Evolutionary conservation across 2,888 invertebrate species (phyloP).

Genomic region (Cephus pygmeus): DNA sequence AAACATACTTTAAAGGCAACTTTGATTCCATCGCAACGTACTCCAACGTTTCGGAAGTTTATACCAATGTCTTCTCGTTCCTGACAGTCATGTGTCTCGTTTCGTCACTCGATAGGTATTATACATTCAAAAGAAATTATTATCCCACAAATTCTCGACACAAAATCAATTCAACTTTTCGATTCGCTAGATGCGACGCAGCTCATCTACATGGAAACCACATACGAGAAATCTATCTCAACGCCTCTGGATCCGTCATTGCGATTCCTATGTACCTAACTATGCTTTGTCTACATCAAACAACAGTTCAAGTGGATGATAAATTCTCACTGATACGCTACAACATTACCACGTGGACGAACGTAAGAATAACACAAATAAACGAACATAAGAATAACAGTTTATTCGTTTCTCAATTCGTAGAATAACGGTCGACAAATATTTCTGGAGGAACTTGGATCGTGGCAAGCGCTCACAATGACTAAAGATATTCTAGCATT

Average conservation of each 20-base stretch:
- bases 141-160: neutral
- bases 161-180: neutral
- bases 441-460: constrained; percentile 40
- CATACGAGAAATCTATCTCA: constrained; percentile 47
- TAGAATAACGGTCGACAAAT: constrained; percentile 13
- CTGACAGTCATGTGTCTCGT: constrained; percentile 50
- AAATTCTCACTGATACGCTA: constrained; percentile 47
- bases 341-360: constrained; percentile 24
- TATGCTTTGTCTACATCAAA: constrained; percentile 54
- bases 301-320: constrained; percentile 45
- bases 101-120: constrained; percentile 55
- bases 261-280: constrained; percentile 55
- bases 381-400: no score
- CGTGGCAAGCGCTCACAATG: constrained; percentile 51
- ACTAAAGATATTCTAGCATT: constrained; percentile 55
- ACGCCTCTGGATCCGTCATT: constrained; percentile 48
- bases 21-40: constrained; percentile 44
- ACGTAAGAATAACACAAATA: constrained; percentile 23
- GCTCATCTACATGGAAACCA: constrained; percentile 49
- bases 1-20: constrained; percentile 44
- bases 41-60: constrained; percentile 49
- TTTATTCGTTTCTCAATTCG: neutral
- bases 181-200: constrained; percentile 51
- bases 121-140: constrained; percentile 19
- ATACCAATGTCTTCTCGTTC: constrained; percentile 53